Conservation (phyloP, 2,888 invertebrate genomes). For the Limnephilus lunatus region DNA sequence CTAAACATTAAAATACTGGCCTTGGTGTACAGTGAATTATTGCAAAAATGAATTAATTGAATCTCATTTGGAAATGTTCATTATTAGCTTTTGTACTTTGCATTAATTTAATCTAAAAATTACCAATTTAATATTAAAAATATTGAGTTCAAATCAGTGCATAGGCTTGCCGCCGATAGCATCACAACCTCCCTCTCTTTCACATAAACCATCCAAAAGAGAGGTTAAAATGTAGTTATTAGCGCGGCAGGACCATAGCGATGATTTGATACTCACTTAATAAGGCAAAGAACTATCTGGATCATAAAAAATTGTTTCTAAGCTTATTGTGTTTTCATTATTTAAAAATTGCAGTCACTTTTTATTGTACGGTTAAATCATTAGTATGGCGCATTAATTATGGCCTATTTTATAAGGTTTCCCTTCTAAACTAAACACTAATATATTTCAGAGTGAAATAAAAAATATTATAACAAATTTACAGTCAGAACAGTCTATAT, state of each 20-base stretch:
- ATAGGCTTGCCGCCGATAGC: background rate
- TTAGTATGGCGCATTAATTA: background rate
- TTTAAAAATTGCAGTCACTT: background rate
- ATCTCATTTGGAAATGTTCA: background rate
- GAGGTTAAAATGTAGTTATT: background rate
- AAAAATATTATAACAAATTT: background rate
- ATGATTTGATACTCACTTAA: background rate
- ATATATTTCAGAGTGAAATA: background rate
- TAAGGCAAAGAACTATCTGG: background rate
- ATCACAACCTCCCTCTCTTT: background rate
- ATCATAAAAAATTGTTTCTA: background rate
- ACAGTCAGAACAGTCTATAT: background rate
- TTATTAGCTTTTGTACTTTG: background rate
- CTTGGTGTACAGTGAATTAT: background rate
- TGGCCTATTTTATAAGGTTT: background rate
- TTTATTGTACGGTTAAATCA: background rate
- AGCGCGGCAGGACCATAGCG: background rate
- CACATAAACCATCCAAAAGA: background rate
- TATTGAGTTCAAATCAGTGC: background rate
- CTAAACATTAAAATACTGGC: background rate
- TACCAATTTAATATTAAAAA: background rate
- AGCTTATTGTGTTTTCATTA: background rate
- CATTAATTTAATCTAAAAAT: constrained; percentile 2
- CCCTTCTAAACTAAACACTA: background rate
- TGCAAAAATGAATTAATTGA: background rate